Conservation (phyloP, 2,797 vertebrate genomes). For the Pseudopleuronectes americanus region DNA sequence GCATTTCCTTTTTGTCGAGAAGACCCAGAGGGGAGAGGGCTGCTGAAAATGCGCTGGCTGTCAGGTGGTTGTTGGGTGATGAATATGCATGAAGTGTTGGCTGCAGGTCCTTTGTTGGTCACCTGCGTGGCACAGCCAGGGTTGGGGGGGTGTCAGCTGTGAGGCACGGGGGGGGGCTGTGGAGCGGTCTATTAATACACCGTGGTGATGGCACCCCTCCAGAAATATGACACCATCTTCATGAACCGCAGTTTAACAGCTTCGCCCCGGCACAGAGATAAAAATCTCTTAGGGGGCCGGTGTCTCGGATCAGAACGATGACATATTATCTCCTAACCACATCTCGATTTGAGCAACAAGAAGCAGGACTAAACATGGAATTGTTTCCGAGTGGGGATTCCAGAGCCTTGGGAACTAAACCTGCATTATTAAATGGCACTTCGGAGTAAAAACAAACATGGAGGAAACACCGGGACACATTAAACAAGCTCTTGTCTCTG, state of each 20-base stretch:
- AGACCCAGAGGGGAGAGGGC: slow-evolving; percentile 34
- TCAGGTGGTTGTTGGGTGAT: slow-evolving; percentile 50
- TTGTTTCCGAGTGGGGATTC: no score
- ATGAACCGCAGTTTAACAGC: slow-evolving; percentile 13
- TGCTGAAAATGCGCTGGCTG: slow-evolving; percentile 61
- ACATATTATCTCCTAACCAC: neutral
- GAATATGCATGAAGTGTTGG: slow-evolving; percentile 77
- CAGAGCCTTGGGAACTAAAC: no score
- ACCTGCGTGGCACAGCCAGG: slow-evolving; percentile 65
- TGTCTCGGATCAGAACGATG: slow-evolving; percentile 27
- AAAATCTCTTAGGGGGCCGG: no score
- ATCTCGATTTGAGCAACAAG: no score
- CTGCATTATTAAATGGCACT: no score
- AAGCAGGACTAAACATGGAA: no score
- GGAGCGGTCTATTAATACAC: slow-evolving; percentile 62
- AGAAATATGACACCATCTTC: slow-evolving; percentile 55
- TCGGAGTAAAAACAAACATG: no score
- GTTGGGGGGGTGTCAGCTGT: slow-evolving; percentile 59
- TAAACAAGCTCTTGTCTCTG: no score
- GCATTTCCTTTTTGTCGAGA: slow-evolving; percentile 10
- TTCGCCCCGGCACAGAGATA: slow-evolving; percentile 38
- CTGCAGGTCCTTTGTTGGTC: slow-evolving; percentile 68
- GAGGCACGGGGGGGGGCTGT: slow-evolving; percentile 21
- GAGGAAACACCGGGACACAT: no score
- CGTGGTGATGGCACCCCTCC: slow-evolving; percentile 42